Evolutionary conservation across 2,113 vertebrate species (phyloP).

Genomic region (Solea solea): DNA sequence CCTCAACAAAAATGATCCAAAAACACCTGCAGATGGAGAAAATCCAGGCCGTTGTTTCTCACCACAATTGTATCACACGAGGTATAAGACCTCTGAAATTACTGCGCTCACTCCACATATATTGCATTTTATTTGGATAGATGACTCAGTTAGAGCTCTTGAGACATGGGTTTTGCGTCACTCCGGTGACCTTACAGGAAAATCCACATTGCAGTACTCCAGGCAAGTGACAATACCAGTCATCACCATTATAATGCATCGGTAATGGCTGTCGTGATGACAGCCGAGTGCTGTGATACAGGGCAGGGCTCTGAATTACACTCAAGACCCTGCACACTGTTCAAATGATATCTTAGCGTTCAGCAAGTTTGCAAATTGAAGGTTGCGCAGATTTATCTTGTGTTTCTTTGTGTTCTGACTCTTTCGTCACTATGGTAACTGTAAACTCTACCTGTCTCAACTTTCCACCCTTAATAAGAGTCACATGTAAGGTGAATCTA

Average conservation of each 20-base stretch:
- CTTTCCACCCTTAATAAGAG: neutral
- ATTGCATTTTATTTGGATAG: slow-evolving; percentile 68
- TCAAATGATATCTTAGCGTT: slow-evolving; percentile 16
- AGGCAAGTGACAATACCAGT: slow-evolving; percentile 74
- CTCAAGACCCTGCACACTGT: slow-evolving; percentile 9
- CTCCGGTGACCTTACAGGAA: slow-evolving; percentile 81
- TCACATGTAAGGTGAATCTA: slow-evolving; percentile 27
- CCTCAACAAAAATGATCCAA: neutral
- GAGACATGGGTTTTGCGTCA: slow-evolving; percentile 78
- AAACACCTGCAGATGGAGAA: neutral
- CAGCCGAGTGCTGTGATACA: slow-evolving; percentile 31
- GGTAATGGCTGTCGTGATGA: slow-evolving; percentile 62
- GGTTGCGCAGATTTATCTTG: too few species aligned
- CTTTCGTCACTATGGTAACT: neutral
- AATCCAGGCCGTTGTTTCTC: neutral
- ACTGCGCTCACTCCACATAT: slow-evolving; percentile 38
- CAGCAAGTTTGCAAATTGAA: neutral
- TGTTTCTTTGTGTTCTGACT: slow-evolving; percentile 5
- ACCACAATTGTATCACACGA: neutral
- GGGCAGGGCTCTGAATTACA: slow-evolving; percentile 16
- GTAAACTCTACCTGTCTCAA: slow-evolving; percentile 19
- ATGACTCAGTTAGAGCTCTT: slow-evolving; percentile 77
- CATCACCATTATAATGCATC: slow-evolving; percentile 66
- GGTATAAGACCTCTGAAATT: too few species aligned
- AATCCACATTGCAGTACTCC: slow-evolving; percentile 81